Base-by-base conservation (phyloP, 2,113 vertebrate genomes). In the Macquaria australasica region DNA sequence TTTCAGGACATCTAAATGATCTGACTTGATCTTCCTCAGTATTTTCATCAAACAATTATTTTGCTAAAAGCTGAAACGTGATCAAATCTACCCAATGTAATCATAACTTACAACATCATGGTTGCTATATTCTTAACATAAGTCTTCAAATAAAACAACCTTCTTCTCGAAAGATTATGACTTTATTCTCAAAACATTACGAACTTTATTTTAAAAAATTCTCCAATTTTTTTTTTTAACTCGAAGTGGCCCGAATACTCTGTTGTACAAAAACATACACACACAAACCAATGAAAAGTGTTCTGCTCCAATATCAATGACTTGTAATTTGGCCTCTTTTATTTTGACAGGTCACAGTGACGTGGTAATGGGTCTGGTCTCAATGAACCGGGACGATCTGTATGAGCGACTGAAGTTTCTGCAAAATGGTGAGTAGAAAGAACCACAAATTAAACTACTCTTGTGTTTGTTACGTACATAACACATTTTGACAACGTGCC, bases 321-420 rank as follows among this genome's bases (percentile, higher is more conserved):
- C 16, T 48, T 48, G 12, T 14, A 48, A 48, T 48, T 48, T 48
- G 45, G 45, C 15, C 0, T 31, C 11, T 6, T 85, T 74, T 43
- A 31, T 3, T 90, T 88, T 83, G 0, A 34, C 64, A 99, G 98
- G 98, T 39, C 98, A 99, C 88, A 97, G 96, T 48, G 98, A 99
- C 60, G 97, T 98, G 25, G 94, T 99, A 0, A 97, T 99, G 97
- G 98, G 98, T 8, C 92, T 99, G 77, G 94, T 97, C 59, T 99
- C 98, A 0, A 66, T 97, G 7, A 98, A 95, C 73, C 89, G 88
- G 18, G 95, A 97, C 0, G 94, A 95, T 1, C 92, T 99, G 23
- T 91, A 97, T 0, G 87, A 97, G 1, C 95, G 90, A 51, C 96
- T 99, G 39, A 97, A 95, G 66, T 97, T 97, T 93, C 93, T 99